A percentile compares a stretch with the other conserved stretches of the same genome.
phyloP scores from a whole-genome alignment of 2,113 vertebrate genomes.

The Narcine bancroftii region DNA sequence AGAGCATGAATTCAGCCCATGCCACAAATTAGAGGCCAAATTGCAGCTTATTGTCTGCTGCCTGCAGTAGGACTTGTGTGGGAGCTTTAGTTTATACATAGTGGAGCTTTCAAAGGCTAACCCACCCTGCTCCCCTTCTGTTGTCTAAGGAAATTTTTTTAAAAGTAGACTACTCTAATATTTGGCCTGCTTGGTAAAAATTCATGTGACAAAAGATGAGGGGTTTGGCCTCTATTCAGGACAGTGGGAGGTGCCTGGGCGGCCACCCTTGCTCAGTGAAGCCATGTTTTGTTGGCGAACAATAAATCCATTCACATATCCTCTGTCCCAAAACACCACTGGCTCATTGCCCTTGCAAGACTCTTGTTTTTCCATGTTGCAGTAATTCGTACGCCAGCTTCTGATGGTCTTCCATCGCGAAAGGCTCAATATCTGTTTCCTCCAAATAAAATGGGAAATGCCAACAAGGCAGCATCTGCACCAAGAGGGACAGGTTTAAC shows the following conservation, averaged over 20 bases:
- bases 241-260: not conserved
- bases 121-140: not conserved
- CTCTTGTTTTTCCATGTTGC: not conserved
- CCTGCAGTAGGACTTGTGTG: not conserved
- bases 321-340: not conserved
- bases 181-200: not conserved
- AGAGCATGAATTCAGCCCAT: not conserved
- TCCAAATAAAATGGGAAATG: too few species aligned
- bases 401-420: not conserved
- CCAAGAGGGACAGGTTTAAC: too few species aligned
- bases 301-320: not conserved
- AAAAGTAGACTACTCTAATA: not conserved
- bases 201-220: not conserved
- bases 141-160: conserved; percentile 22
- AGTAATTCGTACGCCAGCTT: not conserved
- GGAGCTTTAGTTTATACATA: not conserved
- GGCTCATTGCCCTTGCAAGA: not conserved
- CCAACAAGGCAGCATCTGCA: too few species aligned
- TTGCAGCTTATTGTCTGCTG: not conserved
- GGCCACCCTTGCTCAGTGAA: not conserved
- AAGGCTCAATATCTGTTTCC: too few species aligned
- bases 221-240: not conserved
- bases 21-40: too few species aligned
- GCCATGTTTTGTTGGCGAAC: not conserved
- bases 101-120: not conserved